Evolutionary conservation across 2,797 vertebrate species (phyloP).

Genomic region (Chelonia mydas): DNA sequence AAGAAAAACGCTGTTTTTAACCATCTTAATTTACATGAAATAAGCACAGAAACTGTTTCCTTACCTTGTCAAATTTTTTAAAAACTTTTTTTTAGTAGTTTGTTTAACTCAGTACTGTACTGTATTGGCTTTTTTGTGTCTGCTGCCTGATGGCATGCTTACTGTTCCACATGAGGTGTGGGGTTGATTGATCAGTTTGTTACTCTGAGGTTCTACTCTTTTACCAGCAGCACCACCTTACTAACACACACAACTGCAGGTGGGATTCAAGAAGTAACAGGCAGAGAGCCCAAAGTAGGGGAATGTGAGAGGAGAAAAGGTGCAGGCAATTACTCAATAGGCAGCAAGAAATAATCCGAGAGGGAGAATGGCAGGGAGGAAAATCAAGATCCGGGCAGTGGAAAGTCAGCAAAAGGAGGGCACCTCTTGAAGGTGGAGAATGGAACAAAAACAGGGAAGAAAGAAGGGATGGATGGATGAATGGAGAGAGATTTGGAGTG

Average conservation of each 20-base stretch:
- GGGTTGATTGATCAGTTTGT: too few species aligned
- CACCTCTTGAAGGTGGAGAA: not conserved
- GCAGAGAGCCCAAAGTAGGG: not conserved
- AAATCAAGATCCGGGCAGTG: not conserved
- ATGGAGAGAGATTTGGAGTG: not conserved
- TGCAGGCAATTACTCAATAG: not conserved
- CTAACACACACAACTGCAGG: fast-evolving
- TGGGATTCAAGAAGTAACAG: not conserved
- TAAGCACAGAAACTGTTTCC: too few species aligned
- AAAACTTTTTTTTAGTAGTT: too few species aligned
- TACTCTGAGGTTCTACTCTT: too few species aligned
- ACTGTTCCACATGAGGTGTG: too few species aligned
- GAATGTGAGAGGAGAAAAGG: fast-evolving
- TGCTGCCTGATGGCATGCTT: too few species aligned
- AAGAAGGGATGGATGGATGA: not conserved
- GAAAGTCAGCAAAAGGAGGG: not conserved
- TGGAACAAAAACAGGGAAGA: not conserved
- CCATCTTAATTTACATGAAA: too few species aligned
- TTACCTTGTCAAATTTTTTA: too few species aligned
- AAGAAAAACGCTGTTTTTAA: too few species aligned
- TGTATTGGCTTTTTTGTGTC: too few species aligned
- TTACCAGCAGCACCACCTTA: not conserved
- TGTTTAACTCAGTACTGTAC: too few species aligned
- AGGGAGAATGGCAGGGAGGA: not conserved
- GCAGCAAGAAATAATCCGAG: fast-evolving